Conservation (phyloP, 2,797 vertebrate genomes). For the Numenius phaeopus region DNA sequence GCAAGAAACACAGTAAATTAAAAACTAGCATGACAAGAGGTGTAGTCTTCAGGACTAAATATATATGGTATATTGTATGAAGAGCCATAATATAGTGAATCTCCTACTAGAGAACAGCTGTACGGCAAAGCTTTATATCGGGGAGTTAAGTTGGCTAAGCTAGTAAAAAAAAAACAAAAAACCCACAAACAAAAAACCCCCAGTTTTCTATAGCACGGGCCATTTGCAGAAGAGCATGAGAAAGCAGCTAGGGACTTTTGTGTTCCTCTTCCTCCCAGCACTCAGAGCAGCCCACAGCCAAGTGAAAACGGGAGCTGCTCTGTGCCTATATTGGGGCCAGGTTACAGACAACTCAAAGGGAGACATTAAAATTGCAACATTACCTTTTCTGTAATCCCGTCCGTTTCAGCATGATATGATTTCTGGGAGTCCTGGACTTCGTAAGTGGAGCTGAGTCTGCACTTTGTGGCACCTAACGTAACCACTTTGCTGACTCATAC, state of each 20-base stretch:
- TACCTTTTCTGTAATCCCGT: background rate
- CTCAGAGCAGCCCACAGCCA: background rate
- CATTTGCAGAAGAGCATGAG: background rate
- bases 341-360: background rate
- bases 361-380: background rate
- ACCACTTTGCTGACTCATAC: background rate
- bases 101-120: background rate
- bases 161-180: background rate
- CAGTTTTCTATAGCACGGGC: background rate
- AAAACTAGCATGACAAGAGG: background rate
- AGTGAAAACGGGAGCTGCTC: background rate
- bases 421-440: background rate
- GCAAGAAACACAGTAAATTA: background rate
- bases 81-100: background rate
- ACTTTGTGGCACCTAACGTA: background rate
- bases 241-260: background rate
- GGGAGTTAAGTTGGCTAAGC: background rate
- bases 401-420: background rate
- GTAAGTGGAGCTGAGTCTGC: background rate
- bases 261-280: background rate
- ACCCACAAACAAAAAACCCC: too few species aligned
- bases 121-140: background rate
- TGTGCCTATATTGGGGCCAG: background rate
- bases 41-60: background rate
- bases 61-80: background rate